phyloP scores from a whole-genome alignment of 2,888 invertebrate genomes.

The Oithona nana region DNA sequence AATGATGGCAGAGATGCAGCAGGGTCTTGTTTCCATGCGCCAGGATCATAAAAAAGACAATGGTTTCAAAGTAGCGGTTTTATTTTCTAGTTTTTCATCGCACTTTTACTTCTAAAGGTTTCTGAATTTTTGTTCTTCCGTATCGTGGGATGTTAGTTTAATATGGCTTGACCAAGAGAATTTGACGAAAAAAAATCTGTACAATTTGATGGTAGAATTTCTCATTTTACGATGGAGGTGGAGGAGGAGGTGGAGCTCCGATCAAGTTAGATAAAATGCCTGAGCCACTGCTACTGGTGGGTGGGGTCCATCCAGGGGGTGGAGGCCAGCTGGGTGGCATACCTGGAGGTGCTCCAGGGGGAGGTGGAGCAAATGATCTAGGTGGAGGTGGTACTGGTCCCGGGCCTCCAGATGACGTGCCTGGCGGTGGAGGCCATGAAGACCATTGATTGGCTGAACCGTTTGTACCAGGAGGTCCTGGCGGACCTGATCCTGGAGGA shows the following conservation, averaged over 20 bases:
- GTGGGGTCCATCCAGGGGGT: constrained; percentile 21
- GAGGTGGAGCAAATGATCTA: constrained; percentile 16
- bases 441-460: constrained; percentile 17
- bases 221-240: constrained; percentile 7
- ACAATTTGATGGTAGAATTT: too few species aligned
- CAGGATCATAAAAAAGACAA: too few species aligned
- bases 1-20: too few species aligned
- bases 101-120: too few species aligned
- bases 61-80: too few species aligned
- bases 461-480: constrained; percentile 19
- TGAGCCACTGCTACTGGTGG: constrained; percentile 20
- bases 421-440: not conserved
- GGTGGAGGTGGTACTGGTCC: not conserved
- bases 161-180: too few species aligned
- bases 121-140: too few species aligned
- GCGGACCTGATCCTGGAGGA: constrained; percentile 21
- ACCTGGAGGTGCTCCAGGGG: constrained; percentile 20
- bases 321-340: constrained; percentile 22
- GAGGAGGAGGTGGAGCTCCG: constrained; percentile 7
- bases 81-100: too few species aligned
- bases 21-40: too few species aligned
- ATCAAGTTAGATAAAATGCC: constrained; percentile 8
- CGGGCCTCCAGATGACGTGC: too few species aligned
- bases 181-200: too few species aligned
- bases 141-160: too few species aligned